These are phyloP conservation scores for Schizaphis graminum DNA, from an alignment of 2,888 invertebrate species.

Conservation along the genomic window DNA sequence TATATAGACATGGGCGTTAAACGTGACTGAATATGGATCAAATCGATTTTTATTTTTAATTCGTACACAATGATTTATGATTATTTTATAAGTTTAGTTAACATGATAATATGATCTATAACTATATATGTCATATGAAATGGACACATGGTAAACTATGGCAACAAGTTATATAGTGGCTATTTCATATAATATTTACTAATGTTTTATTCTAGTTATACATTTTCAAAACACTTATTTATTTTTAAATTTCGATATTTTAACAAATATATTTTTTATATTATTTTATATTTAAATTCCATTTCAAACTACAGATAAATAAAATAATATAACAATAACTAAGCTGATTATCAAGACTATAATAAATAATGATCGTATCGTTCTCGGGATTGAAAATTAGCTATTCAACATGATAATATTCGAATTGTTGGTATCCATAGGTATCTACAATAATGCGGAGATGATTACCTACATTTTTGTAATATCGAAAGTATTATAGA, in stretches of 20 bases:
- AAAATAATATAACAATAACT: neutral
- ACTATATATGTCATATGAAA: neutral
- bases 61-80: neutral
- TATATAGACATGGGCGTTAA: constrained; percentile 1
- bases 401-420: neutral
- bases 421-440: neutral
- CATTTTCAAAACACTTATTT: neutral
- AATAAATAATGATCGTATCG: neutral
- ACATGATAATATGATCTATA: neutral
- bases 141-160: neutral
- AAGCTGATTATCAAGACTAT: neutral
- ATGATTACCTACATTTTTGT: neutral
- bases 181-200: neutral
- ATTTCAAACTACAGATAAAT: neutral
- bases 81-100: neutral
- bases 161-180: neutral
- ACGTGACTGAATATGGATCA: constrained; percentile 49
- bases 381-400: neutral
- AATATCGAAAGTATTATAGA: neutral
- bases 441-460: neutral
- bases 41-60: constrained; percentile 24
- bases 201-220: neutral
- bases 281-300: neutral
- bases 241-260: neutral
- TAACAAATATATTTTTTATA: neutral